A percentile compares a stretch with the other conserved stretches of the same genome.
These are phyloP conservation scores for Zophobas atratus DNA, from an alignment of 1,140 invertebrate genomes.

Conservation along the genomic window DNA sequence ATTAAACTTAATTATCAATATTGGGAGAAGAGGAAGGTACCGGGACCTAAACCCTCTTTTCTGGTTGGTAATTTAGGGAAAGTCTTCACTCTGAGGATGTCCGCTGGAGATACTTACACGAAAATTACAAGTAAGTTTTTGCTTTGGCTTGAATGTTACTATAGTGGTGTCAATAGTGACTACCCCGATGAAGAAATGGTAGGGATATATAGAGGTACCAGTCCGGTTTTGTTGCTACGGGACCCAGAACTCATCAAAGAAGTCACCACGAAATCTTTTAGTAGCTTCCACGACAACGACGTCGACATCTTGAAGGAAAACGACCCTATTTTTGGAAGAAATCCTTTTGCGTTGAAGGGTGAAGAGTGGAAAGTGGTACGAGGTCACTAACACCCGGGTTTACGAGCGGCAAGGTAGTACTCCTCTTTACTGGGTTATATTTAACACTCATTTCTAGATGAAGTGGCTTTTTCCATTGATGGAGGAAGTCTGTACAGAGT, in stretches of 20 bases:
- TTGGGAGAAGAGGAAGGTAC: slow-evolving; percentile 58
- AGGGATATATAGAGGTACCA: not conserved
- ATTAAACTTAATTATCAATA: slow-evolving; percentile 52
- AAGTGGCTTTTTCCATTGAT: slow-evolving; percentile 59
- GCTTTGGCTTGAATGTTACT: not conserved
- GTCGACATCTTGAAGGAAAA: slow-evolving; percentile 31
- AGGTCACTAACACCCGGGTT: slow-evolving; percentile 70
- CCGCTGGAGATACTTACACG: not conserved
- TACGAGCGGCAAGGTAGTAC: slow-evolving; percentile 66
- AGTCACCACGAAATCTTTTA: slow-evolving; percentile 9
- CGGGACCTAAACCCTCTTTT: slow-evolving; percentile 52
- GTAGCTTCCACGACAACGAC: not conserved
- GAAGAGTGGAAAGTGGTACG: slow-evolving; percentile 72
- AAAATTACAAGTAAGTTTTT: slow-evolving; percentile 1
- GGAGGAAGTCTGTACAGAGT: slow-evolving; percentile 37
- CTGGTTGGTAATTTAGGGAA: not conserved
- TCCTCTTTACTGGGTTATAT: slow-evolving; percentile 31
- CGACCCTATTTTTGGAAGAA: slow-evolving; percentile 49
- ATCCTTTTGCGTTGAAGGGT: slow-evolving; percentile 68
- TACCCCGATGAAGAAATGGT: not conserved
- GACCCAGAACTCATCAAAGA: slow-evolving; percentile 34
- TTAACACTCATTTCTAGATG: slow-evolving; percentile 62
- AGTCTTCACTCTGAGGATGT: not conserved
- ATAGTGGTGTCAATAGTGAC: not conserved
- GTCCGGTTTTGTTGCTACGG: slow-evolving; percentile 2